Conservation (phyloP, 1,140 invertebrate species). For the Mercenaria mercenaria region DNA sequence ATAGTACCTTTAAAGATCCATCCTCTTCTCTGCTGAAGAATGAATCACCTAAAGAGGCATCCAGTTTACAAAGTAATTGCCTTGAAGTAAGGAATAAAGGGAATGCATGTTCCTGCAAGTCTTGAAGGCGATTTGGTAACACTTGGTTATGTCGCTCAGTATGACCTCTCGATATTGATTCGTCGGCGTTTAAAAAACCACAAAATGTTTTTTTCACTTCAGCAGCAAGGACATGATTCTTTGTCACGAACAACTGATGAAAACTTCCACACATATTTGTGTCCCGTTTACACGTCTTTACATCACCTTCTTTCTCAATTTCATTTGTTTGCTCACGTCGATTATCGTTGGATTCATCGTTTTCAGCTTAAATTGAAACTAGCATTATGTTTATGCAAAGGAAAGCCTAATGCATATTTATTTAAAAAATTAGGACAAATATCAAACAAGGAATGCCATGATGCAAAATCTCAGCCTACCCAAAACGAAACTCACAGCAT, state of each 20-base stretch:
- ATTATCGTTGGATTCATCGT: too few species aligned
- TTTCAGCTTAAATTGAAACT: too few species aligned
- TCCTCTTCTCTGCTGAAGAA: conserved; percentile 69
- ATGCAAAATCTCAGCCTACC: too few species aligned
- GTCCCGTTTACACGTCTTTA: neutral
- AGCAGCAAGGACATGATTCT: conserved; percentile 81
- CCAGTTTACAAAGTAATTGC: conserved; percentile 67
- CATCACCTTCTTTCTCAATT: too few species aligned
- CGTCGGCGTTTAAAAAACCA: conserved; percentile 64
- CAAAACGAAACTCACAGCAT: too few species aligned
- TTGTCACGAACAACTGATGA: conserved; percentile 83
- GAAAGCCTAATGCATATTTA: too few species aligned
- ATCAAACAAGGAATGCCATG: too few species aligned
- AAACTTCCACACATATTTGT: conserved; percentile 75
- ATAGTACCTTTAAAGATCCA: conserved; percentile 64
- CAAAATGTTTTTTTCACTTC: conserved; percentile 83
- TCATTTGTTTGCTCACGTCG: too few species aligned
- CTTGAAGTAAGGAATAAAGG: conserved; percentile 73
- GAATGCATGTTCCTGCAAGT: conserved; percentile 44
- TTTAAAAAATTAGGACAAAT: too few species aligned
- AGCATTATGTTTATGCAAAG: too few species aligned
- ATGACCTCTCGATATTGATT: conserved; percentile 1
- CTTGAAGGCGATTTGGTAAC: conserved; percentile 59
- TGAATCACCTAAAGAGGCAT: conserved; percentile 65
- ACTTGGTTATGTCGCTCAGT: conserved; percentile 39